These are phyloP conservation scores for Mimumesa dahlbomi DNA, from an alignment of 2,888 invertebrate genomes.

Conservation along the genomic window DNA sequence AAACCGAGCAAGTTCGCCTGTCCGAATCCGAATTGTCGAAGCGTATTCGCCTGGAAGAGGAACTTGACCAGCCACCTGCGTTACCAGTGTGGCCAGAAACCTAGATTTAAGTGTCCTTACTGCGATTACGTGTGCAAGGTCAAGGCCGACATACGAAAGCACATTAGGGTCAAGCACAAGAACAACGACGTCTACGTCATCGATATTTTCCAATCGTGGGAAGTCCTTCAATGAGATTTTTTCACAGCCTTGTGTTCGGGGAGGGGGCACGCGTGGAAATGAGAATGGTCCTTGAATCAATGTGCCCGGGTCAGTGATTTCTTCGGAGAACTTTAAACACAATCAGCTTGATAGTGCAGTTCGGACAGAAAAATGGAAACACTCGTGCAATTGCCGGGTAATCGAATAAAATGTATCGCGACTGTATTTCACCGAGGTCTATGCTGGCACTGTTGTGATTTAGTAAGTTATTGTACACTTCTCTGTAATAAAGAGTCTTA, in stretches of 20 bases:
- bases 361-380: too few species aligned
- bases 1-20: slow-evolving; percentile 65
- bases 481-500: neutral
- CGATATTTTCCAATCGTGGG: slow-evolving; percentile 44
- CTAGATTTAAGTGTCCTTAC: slow-evolving; percentile 71
- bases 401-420: neutral
- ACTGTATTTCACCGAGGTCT: neutral
- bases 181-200: slow-evolving; percentile 47
- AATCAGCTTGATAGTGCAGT: neutral
- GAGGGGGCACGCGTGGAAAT: too few species aligned
- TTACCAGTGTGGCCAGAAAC: slow-evolving; percentile 82
- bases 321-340: neutral
- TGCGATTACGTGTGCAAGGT: slow-evolving; percentile 72
- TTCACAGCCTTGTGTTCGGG: too few species aligned
- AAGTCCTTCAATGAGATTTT: slow-evolving; percentile 12
- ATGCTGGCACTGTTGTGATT: neutral
- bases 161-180: slow-evolving; percentile 55
- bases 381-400: too few species aligned
- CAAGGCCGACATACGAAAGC: slow-evolving; percentile 64
- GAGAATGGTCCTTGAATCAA: too few species aligned
- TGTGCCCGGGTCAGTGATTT: too few species aligned
- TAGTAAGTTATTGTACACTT: neutral
- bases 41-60: slow-evolving; percentile 62
- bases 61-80: slow-evolving; percentile 79
- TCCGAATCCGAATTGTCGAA: slow-evolving; percentile 64